phyloP scores from a whole-genome alignment of 1,140 invertebrate species.

The Capitella teleta region DNA sequence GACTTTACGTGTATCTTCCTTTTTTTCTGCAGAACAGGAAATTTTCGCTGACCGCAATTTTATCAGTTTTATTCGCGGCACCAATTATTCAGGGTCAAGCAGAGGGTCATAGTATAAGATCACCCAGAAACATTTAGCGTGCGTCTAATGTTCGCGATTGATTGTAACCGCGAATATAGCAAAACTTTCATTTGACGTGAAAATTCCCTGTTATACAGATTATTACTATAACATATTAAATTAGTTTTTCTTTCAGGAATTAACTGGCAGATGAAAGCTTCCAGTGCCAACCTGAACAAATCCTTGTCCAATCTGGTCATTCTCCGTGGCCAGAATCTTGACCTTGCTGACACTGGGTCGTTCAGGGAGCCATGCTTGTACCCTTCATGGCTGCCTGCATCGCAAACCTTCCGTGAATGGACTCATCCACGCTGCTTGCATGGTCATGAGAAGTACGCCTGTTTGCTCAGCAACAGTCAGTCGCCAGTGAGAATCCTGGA shows the following conservation, averaged over 20 bases:
- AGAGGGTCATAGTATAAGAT: too few species aligned
- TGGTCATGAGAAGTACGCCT: constrained; percentile 35
- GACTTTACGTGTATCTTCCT: too few species aligned
- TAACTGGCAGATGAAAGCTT: constrained; percentile 31
- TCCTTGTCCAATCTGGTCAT: constrained; percentile 31
- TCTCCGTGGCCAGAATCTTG: constrained; percentile 28
- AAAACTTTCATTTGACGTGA: too few species aligned
- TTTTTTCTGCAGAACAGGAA: too few species aligned
- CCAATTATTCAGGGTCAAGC: too few species aligned
- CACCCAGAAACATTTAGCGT: too few species aligned
- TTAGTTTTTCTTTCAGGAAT: constrained; percentile 37
- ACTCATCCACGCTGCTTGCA: constrained; percentile 25
- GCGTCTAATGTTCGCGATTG: too few species aligned
- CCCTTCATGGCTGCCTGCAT: constrained; percentile 25
- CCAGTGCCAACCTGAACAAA: constrained; percentile 17
- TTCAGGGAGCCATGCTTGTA: constrained; percentile 32
- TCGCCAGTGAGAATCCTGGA: constrained; percentile 24
- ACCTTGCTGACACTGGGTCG: constrained; percentile 15
- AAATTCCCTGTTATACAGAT: too few species aligned
- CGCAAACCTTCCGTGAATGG: constrained; percentile 16
- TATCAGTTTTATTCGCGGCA: too few species aligned
- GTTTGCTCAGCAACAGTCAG: constrained; percentile 33
- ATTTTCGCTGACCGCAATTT: too few species aligned
- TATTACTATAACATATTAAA: too few species aligned
- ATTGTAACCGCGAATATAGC: too few species aligned